Evolutionary conservation across 2,888 invertebrate genomes (phyloP), one percentile per base, ranked within the genome.

Genomic region (Lasioglossum figueresi): DNA sequence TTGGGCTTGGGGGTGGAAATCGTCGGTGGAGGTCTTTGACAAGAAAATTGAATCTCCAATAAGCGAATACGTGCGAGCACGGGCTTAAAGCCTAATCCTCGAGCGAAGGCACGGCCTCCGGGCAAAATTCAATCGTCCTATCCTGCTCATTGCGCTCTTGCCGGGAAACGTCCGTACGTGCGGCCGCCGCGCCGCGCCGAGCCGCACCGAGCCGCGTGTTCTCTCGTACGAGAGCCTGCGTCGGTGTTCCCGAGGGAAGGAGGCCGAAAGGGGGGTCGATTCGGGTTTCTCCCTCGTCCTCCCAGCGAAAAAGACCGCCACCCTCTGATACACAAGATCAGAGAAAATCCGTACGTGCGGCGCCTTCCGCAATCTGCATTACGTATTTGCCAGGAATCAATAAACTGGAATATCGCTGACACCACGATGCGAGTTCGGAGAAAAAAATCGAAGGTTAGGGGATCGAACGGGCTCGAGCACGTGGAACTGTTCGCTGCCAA

Each of bases 331-430:
- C 84, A 89, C 87, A 88, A 90, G 92, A 93, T 94, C 92, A 92
- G 91, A 88, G 92, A 80, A 85, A 89, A 91, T 89, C 89, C 79
- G 87, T 83, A 88, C 88, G 90, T 87, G 88, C 91, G 85, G 82
- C 88, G 88, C 85, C 86, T 84, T 90, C 89, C 92, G 91, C 93
- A 93, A 93, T 94, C 93, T 92, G 93, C 91, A 93, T 92, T 92
- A 90, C 92, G 83, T 88, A 88, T 87, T 84, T 85, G 83, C 77
- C 31, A 12, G 27, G 79, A 80, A 88, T 85, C 87, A 73, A 87
- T 82, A 77, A 56, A 76, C 71, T 63, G 37, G 27, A 74, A 70
- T 74, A 74, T 23, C 48, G 75, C 77, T 45, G 70, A 84, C 68
- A 56, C 76, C 14, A 27, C 63, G 8, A n/a, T 52, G 48, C 70